Evolutionary conservation across 2,797 vertebrate species (phyloP).

Genomic region (Tympanoctomys barrerae): DNA sequence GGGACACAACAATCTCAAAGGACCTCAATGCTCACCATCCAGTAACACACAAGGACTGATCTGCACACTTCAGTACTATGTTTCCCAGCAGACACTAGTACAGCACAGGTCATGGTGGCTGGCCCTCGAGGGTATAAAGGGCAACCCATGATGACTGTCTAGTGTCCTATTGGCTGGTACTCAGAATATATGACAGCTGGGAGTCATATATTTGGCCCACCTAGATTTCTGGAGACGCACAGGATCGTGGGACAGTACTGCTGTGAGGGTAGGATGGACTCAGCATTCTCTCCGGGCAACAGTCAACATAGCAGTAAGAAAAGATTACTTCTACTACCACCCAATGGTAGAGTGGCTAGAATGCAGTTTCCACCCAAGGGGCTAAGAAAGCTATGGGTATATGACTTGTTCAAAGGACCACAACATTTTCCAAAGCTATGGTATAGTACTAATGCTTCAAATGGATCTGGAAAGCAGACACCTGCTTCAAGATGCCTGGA

Average conservation of each 20-base stretch:
- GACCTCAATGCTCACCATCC: not conserved
- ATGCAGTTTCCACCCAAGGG: not conserved
- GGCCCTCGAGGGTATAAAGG: no score
- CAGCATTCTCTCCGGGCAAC: not conserved
- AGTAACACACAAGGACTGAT: not conserved
- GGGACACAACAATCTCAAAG: not conserved
- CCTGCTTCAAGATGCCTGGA: not conserved
- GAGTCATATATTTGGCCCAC: accelerated
- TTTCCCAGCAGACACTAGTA: no score
- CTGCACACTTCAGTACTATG: no score
- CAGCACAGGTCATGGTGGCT: no score
- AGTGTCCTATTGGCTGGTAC: not conserved
- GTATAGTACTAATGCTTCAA: not conserved
- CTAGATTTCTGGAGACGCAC: not conserved
- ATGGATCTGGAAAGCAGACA: no score
- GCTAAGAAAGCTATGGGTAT: no score
- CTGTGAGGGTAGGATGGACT: no score
- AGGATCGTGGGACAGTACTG: not conserved
- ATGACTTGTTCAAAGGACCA: no score
- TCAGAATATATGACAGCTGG: not conserved
- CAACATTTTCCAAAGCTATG: not conserved
- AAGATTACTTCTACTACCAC: not conserved
- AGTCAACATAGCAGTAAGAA: not conserved
- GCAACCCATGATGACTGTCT: not conserved
- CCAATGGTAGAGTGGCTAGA: not conserved